These are phyloP conservation scores for Streptopelia turtur DNA, from an alignment of 2,797 vertebrate species.

Conservation along the genomic window DNA sequence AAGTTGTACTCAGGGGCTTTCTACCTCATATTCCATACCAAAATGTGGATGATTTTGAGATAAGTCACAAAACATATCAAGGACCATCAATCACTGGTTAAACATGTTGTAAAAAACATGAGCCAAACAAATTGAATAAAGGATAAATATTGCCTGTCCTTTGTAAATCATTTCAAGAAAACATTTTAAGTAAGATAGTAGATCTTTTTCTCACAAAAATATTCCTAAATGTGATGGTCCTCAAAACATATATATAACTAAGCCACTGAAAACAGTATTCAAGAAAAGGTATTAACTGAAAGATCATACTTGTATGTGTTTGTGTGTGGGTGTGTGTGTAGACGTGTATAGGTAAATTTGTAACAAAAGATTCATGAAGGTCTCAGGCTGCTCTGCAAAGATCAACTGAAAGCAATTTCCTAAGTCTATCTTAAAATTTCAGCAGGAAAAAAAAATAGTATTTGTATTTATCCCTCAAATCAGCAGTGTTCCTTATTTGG, in stretches of 20 bases:
- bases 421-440: not conserved
- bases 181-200: not conserved
- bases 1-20: not conserved
- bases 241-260: not conserved
- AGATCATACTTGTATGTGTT: not conserved
- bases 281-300: not conserved
- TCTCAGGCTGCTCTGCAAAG: not conserved
- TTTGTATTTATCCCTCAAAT: not conserved
- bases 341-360: not conserved
- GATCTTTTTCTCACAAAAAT: not conserved
- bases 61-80: not conserved
- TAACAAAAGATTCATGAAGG: not conserved
- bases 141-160: not conserved
- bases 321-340: fast-evolving
- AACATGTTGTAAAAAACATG: not conserved
- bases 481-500: not conserved
- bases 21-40: not conserved
- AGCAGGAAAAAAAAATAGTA: not conserved
- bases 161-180: not conserved
- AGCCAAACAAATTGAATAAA: not conserved
- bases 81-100: not conserved
- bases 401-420: not conserved
- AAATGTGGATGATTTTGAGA: not conserved
- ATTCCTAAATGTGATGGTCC: not conserved
- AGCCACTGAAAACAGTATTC: not conserved